Conservation (phyloP, 2,113 vertebrate genomes). For the Mungos mungo region DNA sequence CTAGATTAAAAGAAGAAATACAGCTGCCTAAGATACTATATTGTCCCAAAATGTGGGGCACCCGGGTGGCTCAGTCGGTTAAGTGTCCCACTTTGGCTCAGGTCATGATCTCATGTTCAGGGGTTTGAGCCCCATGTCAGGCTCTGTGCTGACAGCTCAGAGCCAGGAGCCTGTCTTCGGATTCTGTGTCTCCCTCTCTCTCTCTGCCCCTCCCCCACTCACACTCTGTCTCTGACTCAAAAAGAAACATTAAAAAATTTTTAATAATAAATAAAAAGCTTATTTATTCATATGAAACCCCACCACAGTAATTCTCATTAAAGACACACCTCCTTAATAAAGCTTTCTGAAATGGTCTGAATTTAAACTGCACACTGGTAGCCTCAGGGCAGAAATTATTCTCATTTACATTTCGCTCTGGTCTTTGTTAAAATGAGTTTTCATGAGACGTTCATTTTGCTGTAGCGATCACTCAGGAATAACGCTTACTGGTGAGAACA, state of each 20-base stretch:
- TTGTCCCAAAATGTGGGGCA: not conserved
- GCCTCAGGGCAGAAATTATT: not conserved
- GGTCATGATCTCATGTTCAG: too few species aligned
- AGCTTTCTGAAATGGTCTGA: not conserved
- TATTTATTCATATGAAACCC: not conserved
- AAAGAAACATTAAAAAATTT: too few species aligned
- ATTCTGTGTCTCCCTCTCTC: too few species aligned
- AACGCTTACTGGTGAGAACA: not conserved
- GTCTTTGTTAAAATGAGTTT: not conserved
- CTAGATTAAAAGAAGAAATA: not conserved
- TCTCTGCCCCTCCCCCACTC: too few species aligned
- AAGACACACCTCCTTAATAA: not conserved
- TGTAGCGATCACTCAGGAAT: not conserved
- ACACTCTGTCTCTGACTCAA: too few species aligned
- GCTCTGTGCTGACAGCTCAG: too few species aligned
- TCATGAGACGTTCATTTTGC: not conserved
- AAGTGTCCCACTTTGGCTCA: too few species aligned
- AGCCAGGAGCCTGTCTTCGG: too few species aligned
- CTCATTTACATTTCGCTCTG: not conserved
- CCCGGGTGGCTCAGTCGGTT: too few species aligned
- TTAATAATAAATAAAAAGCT: not conserved
- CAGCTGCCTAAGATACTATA: not conserved
- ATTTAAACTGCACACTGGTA: not conserved
- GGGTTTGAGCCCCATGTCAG: too few species aligned
- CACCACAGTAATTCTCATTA: constrained; percentile 6